Conservation (phyloP, 2,888 invertebrate genomes). For the Drosophila melanosoma region DNA sequence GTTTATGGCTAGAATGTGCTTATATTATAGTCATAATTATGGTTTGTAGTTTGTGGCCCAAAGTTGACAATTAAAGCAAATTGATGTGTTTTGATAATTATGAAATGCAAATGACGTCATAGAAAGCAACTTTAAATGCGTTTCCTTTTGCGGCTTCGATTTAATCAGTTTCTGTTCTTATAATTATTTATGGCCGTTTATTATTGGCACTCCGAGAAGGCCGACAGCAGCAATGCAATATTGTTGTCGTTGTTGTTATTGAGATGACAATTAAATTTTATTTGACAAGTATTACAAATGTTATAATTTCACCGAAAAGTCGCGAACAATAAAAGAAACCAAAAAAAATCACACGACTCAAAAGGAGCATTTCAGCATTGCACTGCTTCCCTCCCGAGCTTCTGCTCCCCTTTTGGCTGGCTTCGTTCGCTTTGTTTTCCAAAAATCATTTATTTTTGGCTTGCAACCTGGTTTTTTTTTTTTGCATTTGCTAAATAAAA, state of each 20-base stretch:
- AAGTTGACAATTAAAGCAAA: conserved; percentile 44
- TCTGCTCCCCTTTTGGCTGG: background rate
- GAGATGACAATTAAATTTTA: conserved; percentile 82
- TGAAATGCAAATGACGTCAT: conserved; percentile 62
- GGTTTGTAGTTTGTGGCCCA: background rate
- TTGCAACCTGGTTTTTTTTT: conserved; percentile 32
- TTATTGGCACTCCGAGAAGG: background rate
- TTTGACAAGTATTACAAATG: conserved; percentile 81
- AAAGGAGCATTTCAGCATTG: background rate
- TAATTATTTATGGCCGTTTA: conserved; percentile 43
- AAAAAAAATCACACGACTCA: conserved; percentile 16
- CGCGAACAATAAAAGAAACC: conserved; percentile 44
- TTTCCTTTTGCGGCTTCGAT: background rate
- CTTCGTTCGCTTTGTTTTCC: conserved; percentile 24
- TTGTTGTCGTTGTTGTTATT: conserved; percentile 13
- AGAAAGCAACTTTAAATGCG: background rate
- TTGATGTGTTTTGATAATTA: conserved; percentile 69
- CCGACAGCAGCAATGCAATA: background rate
- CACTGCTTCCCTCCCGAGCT: background rate
- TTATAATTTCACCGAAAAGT: conserved; percentile 71
- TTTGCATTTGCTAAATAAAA: conserved; percentile 52
- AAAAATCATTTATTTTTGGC: conserved; percentile 49
- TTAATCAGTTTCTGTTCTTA: background rate
- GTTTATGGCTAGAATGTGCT: conserved; percentile 31
- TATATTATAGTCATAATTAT: conserved; percentile 9